Evolutionary conservation across 2,797 vertebrate species (phyloP).

Genomic region (Enteromius afrohamiltoni): DNA sequence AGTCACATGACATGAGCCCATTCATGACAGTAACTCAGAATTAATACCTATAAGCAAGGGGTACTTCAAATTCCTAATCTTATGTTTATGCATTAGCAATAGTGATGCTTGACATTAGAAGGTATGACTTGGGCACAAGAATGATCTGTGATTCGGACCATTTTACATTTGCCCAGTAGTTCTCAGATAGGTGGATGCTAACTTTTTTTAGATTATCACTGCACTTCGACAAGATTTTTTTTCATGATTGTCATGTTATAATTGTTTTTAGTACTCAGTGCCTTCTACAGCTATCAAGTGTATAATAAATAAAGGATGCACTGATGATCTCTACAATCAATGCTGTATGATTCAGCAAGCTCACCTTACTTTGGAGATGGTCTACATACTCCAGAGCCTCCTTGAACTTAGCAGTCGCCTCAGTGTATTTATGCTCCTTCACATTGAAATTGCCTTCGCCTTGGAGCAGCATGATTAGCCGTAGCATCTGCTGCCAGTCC

Average conservation of each 20-base stretch:
- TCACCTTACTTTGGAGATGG: constrained; percentile 73
- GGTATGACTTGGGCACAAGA: background rate
- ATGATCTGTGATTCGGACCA: background rate
- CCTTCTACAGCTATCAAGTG: background rate
- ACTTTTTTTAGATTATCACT: no score
- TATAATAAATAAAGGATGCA: background rate
- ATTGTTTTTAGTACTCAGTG: background rate
- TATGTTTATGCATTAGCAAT: background rate
- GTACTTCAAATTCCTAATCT: background rate
- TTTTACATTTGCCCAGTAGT: background rate
- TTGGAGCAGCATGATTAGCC: constrained; percentile 77
- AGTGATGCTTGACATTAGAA: background rate
- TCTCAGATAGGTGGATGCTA: background rate
- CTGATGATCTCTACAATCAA: background rate
- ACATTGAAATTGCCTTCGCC: constrained; percentile 78
- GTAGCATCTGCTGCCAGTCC: constrained; percentile 81
- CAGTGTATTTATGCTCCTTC: constrained; percentile 68
- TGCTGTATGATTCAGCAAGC: constrained; percentile 28
- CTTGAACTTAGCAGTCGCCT: constrained; percentile 74
- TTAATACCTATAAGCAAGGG: background rate
- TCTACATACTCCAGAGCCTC: constrained; percentile 77
- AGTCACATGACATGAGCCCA: background rate
- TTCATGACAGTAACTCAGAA: background rate
- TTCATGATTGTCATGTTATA: no score
- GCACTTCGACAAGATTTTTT: no score